Evolutionary conservation across 2,797 vertebrate genomes (phyloP).

Genomic region (Tragopan temminckii): DNA sequence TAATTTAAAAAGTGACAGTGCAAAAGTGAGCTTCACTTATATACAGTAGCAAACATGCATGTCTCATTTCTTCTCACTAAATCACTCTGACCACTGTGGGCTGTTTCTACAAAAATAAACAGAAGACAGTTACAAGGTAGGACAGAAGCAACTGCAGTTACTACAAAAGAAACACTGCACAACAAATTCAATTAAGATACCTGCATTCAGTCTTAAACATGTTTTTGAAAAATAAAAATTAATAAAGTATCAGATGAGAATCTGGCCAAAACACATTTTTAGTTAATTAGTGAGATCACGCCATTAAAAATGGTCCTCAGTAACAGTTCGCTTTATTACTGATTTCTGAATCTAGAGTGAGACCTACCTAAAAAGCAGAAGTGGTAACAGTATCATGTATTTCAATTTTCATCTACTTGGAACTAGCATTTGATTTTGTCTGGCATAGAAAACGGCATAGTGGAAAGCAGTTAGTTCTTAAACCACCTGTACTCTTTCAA

Average conservation of each 20-base stretch:
- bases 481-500: neutral
- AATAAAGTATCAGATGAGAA: neutral
- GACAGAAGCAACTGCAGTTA: neutral
- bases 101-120: neutral
- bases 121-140: neutral
- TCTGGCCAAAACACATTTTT: neutral
- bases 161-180: neutral
- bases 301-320: neutral
- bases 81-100: neutral
- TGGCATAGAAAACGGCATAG: neutral
- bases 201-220: neutral
- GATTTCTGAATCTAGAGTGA: neutral
- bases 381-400: rapidly evolving
- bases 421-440: neutral
- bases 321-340: neutral
- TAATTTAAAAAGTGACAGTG: neutral
- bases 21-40: neutral
- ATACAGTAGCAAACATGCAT: rapidly evolving
- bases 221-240: neutral
- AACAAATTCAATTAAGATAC: neutral
- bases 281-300: neutral
- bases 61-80: neutral
- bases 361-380: neutral
- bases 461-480: neutral
- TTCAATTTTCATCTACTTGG: neutral